Evolutionary conservation across 2,797 vertebrate species (phyloP).

Genomic region (Percopsis omiscomaycus): DNA sequence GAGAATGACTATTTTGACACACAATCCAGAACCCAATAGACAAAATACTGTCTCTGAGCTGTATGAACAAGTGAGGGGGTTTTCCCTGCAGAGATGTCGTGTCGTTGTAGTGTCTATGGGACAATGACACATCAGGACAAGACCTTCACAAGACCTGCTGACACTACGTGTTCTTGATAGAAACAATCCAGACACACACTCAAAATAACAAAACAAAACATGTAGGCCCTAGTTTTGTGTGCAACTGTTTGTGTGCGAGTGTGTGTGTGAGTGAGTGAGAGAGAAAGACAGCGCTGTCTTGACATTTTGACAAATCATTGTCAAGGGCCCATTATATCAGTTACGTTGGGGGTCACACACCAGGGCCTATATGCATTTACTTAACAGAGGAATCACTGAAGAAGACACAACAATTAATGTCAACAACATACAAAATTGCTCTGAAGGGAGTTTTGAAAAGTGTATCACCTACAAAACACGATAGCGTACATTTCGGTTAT

Average conservation of each 20-base stretch:
- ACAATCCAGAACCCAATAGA: no score
- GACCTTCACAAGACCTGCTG: constrained; percentile 43
- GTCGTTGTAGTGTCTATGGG: constrained; percentile 48
- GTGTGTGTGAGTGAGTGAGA: constrained; percentile 12
- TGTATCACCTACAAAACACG: no score
- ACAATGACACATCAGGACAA: constrained; percentile 51
- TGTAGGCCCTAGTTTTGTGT: constrained; percentile 19
- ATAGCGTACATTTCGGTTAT: constrained; percentile 29
- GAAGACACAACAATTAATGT: no score
- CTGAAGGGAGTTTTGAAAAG: no score
- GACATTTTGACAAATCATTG: not conserved
- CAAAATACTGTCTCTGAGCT: not conserved
- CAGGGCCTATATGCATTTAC: no score
- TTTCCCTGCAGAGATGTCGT: not conserved
- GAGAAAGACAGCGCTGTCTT: not conserved
- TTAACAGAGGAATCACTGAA: no score
- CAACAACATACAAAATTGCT: no score
- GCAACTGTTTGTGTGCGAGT: not conserved
- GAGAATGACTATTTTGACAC: no score
- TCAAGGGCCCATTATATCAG: constrained; percentile 14
- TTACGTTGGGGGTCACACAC: constrained; percentile 2
- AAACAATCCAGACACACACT: constrained; percentile 67
- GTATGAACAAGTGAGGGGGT: constrained; percentile 37
- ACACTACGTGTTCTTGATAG: constrained; percentile 67
- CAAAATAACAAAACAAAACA: not conserved